Evolutionary conservation across 2,113 vertebrate genomes (phyloP).

Genomic region (Malurus elegans): DNA sequence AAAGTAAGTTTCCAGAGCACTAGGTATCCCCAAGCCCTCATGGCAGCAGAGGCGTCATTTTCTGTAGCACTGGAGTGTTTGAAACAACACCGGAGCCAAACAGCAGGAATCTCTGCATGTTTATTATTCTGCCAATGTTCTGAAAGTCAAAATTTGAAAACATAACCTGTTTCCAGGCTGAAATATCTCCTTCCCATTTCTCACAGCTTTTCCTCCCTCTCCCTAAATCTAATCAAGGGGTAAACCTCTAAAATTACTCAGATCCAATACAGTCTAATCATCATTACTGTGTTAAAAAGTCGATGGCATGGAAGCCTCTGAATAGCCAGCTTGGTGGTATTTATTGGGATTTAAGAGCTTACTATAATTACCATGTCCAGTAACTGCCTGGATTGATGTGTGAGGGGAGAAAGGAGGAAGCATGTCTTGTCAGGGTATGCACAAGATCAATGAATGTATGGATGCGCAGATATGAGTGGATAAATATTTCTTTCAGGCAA

Average conservation of each 20-base stretch:
- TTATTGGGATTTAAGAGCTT: slow-evolving; percentile 52
- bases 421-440: neutral
- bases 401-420: neutral
- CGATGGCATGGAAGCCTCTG: neutral
- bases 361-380: slow-evolving; percentile 25
- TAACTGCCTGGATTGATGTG: neutral
- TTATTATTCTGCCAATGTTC: neutral
- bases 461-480: neutral
- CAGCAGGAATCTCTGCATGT: neutral
- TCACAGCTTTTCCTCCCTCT: neutral
- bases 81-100: neutral
- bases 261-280: neutral
- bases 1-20: neutral
- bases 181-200: neutral
- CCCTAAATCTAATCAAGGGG: neutral
- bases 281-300: slow-evolving; percentile 4
- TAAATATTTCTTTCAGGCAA: neutral
- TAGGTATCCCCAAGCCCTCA: neutral
- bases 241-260: neutral
- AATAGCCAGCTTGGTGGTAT: slow-evolving; percentile 22
- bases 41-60: neutral
- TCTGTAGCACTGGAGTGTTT: neutral
- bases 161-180: neutral
- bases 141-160: neutral
- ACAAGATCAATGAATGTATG: neutral